Evolutionary conservation across 2,797 vertebrate genomes (phyloP).

Genomic region (Mionectes olivaceus): DNA sequence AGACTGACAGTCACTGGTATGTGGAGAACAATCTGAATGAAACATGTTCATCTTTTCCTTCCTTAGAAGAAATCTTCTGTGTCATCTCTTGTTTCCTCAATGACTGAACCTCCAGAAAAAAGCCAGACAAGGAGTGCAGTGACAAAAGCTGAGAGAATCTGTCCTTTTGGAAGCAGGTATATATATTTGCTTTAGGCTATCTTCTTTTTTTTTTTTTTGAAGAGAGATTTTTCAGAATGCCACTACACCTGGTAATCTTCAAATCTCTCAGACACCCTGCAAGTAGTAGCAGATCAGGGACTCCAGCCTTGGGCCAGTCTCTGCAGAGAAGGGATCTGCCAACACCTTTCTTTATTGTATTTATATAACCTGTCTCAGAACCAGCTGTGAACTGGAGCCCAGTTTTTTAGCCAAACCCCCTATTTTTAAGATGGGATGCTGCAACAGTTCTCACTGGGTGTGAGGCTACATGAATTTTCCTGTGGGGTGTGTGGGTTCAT

Average conservation of each 20-base stretch:
- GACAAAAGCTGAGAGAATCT: slow-evolving; percentile 81
- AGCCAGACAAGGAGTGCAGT: slow-evolving; percentile 72
- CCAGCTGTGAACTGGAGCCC: background rate
- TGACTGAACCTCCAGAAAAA: background rate
- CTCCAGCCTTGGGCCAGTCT: background rate
- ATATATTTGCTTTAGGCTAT: background rate
- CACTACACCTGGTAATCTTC: background rate
- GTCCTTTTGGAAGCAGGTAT: slow-evolving; percentile 87
- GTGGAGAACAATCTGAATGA: background rate
- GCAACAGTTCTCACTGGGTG: background rate
- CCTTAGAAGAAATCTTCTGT: background rate
- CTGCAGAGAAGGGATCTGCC: background rate
- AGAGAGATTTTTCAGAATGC: background rate
- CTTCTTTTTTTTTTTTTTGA: background rate
- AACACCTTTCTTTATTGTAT: background rate
- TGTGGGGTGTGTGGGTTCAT: background rate
- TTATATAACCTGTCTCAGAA: background rate
- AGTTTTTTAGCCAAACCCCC: background rate
- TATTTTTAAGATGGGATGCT: background rate
- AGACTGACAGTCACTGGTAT: background rate
- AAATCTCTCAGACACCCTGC: background rate
- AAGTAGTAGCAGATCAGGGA: background rate
- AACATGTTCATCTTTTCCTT: background rate
- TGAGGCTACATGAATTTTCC: background rate
- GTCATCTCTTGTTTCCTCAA: background rate